These are phyloP conservation scores for Buceros bicornis DNA, from an alignment of 2,797 vertebrate genomes.

Conservation along the genomic window DNA sequence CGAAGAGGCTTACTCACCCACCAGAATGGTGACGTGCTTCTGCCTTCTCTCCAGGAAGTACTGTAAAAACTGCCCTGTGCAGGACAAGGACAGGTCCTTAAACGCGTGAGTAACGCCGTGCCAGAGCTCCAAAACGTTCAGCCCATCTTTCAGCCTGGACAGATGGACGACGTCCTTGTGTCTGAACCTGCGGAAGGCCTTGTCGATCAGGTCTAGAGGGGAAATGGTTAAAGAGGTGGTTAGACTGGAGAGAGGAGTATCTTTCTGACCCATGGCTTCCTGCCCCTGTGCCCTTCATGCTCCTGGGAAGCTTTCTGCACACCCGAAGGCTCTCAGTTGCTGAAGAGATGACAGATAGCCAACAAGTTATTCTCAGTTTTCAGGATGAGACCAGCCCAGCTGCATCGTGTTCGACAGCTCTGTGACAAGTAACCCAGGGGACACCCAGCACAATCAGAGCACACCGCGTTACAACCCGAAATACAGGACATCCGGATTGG, in stretches of 20 bases:
- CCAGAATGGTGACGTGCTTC: slow-evolving; percentile 85
- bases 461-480: background rate
- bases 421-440: background rate
- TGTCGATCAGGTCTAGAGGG: slow-evolving; percentile 82
- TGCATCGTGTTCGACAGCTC: background rate
- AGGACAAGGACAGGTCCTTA: slow-evolving; percentile 93
- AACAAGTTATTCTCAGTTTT: background rate
- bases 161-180: slow-evolving; percentile 84
- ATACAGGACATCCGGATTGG: background rate
- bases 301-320: background rate
- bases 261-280: background rate
- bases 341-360: background rate
- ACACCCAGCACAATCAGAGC: background rate
- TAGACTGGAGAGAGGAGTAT: background rate
- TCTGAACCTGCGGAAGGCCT: slow-evolving; percentile 87
- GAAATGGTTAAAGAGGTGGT: background rate
- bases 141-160: slow-evolving; percentile 79
- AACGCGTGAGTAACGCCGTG: slow-evolving; percentile 90
- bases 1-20: slow-evolving; percentile 82
- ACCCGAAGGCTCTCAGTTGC: background rate
- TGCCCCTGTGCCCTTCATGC: background rate
- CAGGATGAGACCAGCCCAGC: background rate
- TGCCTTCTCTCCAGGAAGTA: slow-evolving; percentile 88
- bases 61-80: slow-evolving; percentile 87
- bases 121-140: slow-evolving; percentile 92